phyloP scores from a whole-genome alignment of 2,888 invertebrate species.

The Oscheius myriophilus region DNA sequence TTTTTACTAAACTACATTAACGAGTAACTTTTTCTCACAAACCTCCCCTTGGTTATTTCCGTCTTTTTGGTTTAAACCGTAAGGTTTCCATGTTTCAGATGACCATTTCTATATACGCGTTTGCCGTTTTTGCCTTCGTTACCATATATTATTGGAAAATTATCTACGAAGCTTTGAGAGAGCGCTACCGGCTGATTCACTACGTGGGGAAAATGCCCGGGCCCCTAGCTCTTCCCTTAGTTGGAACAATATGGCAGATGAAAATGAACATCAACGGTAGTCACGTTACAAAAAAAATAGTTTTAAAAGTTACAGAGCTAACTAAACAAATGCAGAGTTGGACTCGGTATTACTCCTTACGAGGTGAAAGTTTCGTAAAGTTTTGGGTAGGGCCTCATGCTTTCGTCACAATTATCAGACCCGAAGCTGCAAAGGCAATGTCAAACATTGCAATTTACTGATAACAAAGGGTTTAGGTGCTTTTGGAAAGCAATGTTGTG shows the following conservation, averaged over 20 bases:
- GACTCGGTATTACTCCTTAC: slow-evolving; percentile 32
- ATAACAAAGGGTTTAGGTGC: slow-evolving; percentile 19
- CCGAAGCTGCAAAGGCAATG: slow-evolving; percentile 43
- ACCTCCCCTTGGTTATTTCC: too few species aligned
- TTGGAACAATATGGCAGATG: slow-evolving; percentile 61
- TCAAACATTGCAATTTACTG: not conserved
- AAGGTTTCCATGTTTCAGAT: too few species aligned
- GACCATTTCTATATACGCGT: not conserved
- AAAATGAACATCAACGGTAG: slow-evolving; percentile 57
- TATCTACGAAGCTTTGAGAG: slow-evolving; percentile 7
- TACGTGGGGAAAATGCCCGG: slow-evolving; percentile 52
- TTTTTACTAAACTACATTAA: too few species aligned
- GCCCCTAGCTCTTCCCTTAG: slow-evolving; percentile 57
- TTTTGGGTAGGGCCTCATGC: slow-evolving; percentile 52
- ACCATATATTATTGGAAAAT: slow-evolving; percentile 29
- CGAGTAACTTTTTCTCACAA: too few species aligned
- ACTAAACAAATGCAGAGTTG: slow-evolving; percentile 46
- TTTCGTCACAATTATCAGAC: slow-evolving; percentile 34
- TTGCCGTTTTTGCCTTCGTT: not conserved
- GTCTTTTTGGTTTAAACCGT: too few species aligned
- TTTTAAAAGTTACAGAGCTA: slow-evolving; percentile 34
- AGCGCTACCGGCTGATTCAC: slow-evolving; percentile 4
- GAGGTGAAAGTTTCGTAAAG: slow-evolving; percentile 34
- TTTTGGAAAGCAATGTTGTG: slow-evolving; percentile 67
- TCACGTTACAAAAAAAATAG: not conserved